phyloP scores from a whole-genome alignment of 1,140 invertebrate species.

The Conus ventricosus region DNA sequence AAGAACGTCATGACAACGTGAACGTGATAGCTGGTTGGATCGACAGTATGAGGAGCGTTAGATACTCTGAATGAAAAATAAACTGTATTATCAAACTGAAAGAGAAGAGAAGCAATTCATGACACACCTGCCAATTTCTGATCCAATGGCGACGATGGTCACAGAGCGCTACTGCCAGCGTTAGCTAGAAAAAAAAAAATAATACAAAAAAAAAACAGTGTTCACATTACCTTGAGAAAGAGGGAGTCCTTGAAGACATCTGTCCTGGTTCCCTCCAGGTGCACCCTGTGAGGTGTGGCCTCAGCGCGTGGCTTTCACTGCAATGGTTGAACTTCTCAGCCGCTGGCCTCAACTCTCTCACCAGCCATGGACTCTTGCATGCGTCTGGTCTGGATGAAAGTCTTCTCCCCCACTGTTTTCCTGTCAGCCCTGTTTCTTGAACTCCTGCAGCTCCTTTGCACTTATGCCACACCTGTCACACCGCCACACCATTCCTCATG shows the following conservation, averaged over 20 bases:
- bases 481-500: background rate
- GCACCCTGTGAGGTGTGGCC: background rate
- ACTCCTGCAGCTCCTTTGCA: slow-evolving; percentile 66
- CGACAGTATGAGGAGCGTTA: too few relatives aligned
- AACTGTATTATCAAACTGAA: too few relatives aligned
- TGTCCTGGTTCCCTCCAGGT: slow-evolving; percentile 17
- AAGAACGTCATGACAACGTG: too few relatives aligned
- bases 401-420: slow-evolving; percentile 83
- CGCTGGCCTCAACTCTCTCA: slow-evolving; percentile 82
- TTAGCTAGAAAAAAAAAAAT: too few relatives aligned
- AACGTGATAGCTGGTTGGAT: too few relatives aligned
- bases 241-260: slow-evolving; percentile 62
- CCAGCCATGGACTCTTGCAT: slow-evolving; percentile 84
- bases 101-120: too few relatives aligned
- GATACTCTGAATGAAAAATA: too few relatives aligned
- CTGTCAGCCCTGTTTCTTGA: slow-evolving; percentile 71
- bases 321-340: slow-evolving; percentile 74
- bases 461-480: slow-evolving; percentile 72
- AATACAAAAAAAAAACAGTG: too few relatives aligned
- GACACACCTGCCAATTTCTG: too few relatives aligned
- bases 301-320: slow-evolving; percentile 45
- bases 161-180: too few relatives aligned
- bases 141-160: too few relatives aligned
- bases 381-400: slow-evolving; percentile 84
- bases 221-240: slow-evolving; percentile 68